Percentiles rank a stretch among this genome's conserved stretches.
phyloP scores from a whole-genome alignment of 2,888 invertebrate species.

The Heteromurus nitidus region DNA sequence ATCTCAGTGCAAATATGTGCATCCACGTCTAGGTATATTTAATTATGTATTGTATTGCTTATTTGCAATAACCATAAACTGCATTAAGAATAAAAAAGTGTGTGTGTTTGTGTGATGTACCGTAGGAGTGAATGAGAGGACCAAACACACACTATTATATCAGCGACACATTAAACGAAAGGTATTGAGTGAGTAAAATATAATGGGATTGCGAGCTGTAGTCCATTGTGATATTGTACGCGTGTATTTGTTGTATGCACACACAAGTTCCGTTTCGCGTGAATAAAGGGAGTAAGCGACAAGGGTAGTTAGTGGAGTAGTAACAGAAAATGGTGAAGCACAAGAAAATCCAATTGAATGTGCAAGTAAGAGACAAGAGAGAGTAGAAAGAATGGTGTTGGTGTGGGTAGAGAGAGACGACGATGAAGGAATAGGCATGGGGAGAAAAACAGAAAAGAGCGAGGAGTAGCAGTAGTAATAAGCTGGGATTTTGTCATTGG shows the following conservation, averaged over 20 bases:
- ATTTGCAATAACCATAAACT: no score
- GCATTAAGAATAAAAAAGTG: no score
- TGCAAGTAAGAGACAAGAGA: not conserved
- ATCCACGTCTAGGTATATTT: no score
- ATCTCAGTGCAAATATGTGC: no score
- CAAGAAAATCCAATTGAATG: not conserved
- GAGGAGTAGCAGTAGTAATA: constrained; percentile 33
- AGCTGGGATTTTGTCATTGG: constrained; percentile 60
- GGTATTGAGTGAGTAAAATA: no score
- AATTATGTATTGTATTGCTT: no score
- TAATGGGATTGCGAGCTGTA: no score
- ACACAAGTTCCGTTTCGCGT: constrained; percentile 17
- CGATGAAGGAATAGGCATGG: not conserved
- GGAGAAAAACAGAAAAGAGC: not conserved
- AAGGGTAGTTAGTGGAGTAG: constrained; percentile 12
- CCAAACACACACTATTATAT: no score
- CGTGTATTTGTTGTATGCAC: not conserved
- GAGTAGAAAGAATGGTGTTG: not conserved
- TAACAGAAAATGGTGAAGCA: no score
- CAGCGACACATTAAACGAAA: no score
- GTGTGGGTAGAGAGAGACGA: constrained; percentile 36
- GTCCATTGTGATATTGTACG: not conserved
- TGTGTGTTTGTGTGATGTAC: no score
- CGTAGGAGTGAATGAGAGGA: no score
- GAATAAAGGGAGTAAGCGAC: constrained; percentile 6